Conservation (phyloP, 1,140 invertebrate genomes). For the Panagrolaimus sp. region DNA sequence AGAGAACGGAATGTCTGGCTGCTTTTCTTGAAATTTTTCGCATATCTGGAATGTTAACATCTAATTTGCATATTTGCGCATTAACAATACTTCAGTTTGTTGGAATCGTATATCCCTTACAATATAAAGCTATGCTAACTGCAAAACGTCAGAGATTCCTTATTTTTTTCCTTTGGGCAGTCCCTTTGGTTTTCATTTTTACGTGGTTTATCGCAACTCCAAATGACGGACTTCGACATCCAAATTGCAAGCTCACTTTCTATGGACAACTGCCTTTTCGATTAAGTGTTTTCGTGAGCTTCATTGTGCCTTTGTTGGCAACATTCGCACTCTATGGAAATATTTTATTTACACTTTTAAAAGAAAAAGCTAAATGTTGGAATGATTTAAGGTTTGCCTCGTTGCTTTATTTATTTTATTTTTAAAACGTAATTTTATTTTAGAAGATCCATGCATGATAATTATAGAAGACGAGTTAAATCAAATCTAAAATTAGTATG, state of each 20-base stretch:
- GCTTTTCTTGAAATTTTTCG: slow-evolving; percentile 44
- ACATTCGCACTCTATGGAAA: slow-evolving; percentile 46
- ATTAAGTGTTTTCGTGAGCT: slow-evolving; percentile 46
- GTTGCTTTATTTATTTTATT: neutral
- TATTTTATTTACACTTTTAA: slow-evolving; percentile 41
- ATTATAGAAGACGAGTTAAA: slow-evolving; percentile 31
- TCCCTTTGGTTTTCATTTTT: slow-evolving; percentile 36
- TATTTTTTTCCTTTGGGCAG: slow-evolving; percentile 38
- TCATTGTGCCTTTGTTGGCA: slow-evolving; percentile 42
- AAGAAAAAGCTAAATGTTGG: slow-evolving; percentile 46
- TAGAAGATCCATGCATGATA: slow-evolving; percentile 24
- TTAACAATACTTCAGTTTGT: slow-evolving; percentile 51
- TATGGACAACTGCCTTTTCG: slow-evolving; percentile 50
- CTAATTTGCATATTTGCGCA: slow-evolving; percentile 50
- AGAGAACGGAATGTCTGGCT: slow-evolving; percentile 33
- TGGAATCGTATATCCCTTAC: slow-evolving; percentile 47
- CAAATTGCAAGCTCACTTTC: slow-evolving; percentile 37
- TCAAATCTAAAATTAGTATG: slow-evolving; percentile 49
- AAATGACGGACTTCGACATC: slow-evolving; percentile 35
- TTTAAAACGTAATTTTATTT: neutral
- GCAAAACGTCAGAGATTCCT: slow-evolving; percentile 41
- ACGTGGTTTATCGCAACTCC: slow-evolving; percentile 39
- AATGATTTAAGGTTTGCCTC: slow-evolving; percentile 21
- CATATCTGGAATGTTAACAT: slow-evolving; percentile 51
- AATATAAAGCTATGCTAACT: slow-evolving; percentile 50